Percentiles rank a stretch among this genome's conserved stretches.
Evolutionary conservation across 2,888 invertebrate genomes (phyloP).

Genomic region (Camptogramma bilineatum): DNA sequence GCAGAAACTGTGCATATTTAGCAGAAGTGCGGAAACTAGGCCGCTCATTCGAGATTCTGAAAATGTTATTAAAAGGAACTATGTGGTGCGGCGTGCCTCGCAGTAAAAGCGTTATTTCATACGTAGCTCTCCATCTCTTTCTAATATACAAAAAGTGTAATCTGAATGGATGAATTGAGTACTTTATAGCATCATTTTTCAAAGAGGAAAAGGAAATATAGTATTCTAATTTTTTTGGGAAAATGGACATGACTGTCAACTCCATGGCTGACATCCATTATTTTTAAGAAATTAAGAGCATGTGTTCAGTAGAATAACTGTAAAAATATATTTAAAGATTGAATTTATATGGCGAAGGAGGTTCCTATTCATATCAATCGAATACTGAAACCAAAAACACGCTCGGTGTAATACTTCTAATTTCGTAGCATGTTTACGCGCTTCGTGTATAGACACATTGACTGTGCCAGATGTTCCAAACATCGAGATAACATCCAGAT

Average conservation of each 20-base stretch:
- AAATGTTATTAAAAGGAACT: constrained; percentile 32
- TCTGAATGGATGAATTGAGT: not conserved
- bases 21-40: constrained; percentile 31
- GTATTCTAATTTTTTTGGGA: not conserved
- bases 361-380: constrained; percentile 5
- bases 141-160: not conserved
- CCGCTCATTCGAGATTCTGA: constrained; percentile 27
- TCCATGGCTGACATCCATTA: not conserved
- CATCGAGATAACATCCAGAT: constrained; percentile 47
- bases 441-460: constrained; percentile 17
- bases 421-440: constrained; percentile 28
- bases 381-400: constrained; percentile 7
- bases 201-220: not conserved
- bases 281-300: not conserved
- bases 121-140: not conserved
- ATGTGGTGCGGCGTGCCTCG: constrained; percentile 16
- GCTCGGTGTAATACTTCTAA: constrained; percentile 18
- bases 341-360: not conserved
- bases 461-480: constrained; percentile 48
- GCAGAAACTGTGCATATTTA: constrained; percentile 29
- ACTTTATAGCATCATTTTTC: not conserved
- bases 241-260: not conserved
- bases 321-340: constrained; percentile 6
- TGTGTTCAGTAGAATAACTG: not conserved
- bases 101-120: constrained; percentile 13